Conservation (phyloP, 2,797 vertebrate genomes). For the Arrhamphus sclerolepis region DNA sequence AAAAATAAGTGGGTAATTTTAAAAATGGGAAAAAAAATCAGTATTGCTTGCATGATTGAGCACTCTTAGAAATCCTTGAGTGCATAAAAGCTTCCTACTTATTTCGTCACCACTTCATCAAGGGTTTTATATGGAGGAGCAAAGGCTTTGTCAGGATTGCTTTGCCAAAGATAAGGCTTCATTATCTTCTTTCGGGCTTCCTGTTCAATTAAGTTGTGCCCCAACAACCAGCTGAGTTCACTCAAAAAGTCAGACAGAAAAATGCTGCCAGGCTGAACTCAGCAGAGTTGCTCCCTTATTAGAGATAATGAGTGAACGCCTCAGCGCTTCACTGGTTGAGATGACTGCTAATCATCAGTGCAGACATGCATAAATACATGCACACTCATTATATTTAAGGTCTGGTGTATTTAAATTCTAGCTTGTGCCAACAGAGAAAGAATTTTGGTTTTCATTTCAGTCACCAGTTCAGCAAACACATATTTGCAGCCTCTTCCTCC, state of each 20-base stretch:
- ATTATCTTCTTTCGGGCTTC: constrained; percentile 39
- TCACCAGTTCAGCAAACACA: constrained; percentile 32
- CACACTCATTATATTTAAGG: not conserved
- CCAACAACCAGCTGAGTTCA: constrained; percentile 29
- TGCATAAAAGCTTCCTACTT: constrained; percentile 3
- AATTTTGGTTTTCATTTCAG: constrained; percentile 53
- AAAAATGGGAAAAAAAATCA: constrained; percentile 11
- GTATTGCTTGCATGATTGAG: constrained; percentile 1
- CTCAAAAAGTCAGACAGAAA: constrained; percentile 25
- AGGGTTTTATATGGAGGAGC: constrained; percentile 17
- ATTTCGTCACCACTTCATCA: constrained; percentile 6
- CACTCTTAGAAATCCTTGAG: not conserved
- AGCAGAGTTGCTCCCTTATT: constrained; percentile 45
- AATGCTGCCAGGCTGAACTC: constrained; percentile 35
- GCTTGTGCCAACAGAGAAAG: constrained; percentile 23
- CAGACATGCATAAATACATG: not conserved
- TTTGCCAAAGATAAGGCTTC: constrained; percentile 41
- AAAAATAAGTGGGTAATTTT: not conserved
- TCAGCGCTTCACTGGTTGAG: constrained; percentile 40
- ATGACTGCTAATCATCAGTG: constrained; percentile 50
- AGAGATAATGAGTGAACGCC: constrained; percentile 56
- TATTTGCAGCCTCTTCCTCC: constrained; percentile 7
- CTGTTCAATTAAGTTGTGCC: constrained; percentile 35
- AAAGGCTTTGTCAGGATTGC: constrained; percentile 19
- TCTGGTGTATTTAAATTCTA: constrained; percentile 23